These are phyloP conservation scores for Pocillopora verrucosa DNA, from an alignment of 64 coral and sea anemone genomes.

Conservation along the genomic window DNA sequence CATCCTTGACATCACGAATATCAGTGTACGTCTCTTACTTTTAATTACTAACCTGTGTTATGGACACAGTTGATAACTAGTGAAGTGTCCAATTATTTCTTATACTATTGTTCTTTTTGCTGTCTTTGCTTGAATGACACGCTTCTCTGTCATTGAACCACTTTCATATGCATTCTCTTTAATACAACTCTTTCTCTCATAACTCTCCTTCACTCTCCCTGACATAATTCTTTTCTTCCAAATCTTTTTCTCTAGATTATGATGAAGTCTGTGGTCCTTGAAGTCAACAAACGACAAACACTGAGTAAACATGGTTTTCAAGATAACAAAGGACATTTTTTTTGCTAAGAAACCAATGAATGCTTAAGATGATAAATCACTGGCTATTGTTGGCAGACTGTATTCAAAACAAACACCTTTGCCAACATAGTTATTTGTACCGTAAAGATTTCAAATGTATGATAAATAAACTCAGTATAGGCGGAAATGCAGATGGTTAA, in stretches of 20 bases:
- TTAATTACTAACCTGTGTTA: background rate
- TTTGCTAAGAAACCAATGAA: background rate
- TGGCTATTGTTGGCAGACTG: background rate
- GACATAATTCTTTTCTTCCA: constrained; percentile 38
- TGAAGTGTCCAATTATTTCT: constrained; percentile 1
- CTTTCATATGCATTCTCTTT: background rate
- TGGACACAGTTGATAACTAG: background rate
- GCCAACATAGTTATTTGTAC: background rate
- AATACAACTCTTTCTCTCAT: background rate
- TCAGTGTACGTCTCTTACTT: background rate
- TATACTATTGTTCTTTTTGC: background rate
- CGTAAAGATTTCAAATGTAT: background rate
- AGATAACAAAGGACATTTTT: constrained; percentile 33
- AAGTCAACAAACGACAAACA: constrained; percentile 8
- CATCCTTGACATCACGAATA: too few species aligned
- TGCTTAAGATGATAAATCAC: background rate
- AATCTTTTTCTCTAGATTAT: constrained; percentile 30
- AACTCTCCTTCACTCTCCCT: background rate
- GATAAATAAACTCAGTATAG: background rate
- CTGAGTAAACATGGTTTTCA: background rate
- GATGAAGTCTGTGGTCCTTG: constrained; percentile 39
- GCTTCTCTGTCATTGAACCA: background rate
- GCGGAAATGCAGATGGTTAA: constrained; percentile 30
- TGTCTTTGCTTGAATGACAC: background rate
- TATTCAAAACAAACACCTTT: constrained; percentile 24